Percentiles rank a stretch among this genome's conserved stretches.
These are phyloP conservation scores for Morpho deidamia DNA, from an alignment of 2,888 invertebrate species.

Conservation along the genomic window DNA sequence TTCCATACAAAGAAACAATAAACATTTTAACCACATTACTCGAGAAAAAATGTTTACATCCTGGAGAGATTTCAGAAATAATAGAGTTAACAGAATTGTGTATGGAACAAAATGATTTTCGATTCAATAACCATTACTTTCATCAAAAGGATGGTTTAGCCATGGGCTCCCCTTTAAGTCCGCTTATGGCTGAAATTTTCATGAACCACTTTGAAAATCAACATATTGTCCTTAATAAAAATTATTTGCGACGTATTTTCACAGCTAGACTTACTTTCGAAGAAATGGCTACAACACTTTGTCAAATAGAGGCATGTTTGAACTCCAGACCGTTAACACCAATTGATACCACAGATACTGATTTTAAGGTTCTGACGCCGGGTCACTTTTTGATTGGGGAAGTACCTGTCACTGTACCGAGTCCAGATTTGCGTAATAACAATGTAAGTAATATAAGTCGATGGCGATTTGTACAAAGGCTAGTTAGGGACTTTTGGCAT, in stretches of 20 bases:
- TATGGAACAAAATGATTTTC: too few relatives aligned
- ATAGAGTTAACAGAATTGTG: too few relatives aligned
- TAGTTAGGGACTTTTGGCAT: constrained; percentile 25
- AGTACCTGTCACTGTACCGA: constrained; percentile 3
- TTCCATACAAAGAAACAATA: too few relatives aligned
- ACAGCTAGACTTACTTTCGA: constrained; percentile 4
- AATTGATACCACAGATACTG: neutral
- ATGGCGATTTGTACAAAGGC: constrained; percentile 25
- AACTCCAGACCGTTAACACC: constrained; percentile 4
- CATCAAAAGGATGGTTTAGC: too few relatives aligned
- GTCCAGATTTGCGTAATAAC: constrained; percentile 2
- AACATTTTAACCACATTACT: too few relatives aligned
- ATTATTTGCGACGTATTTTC: neutral
- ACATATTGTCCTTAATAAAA: too few relatives aligned
- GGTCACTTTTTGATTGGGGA: constrained; percentile 24
- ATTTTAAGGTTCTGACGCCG: constrained; percentile 17
- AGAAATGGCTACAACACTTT: constrained; percentile 4
- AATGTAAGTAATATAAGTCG: constrained; percentile 17
- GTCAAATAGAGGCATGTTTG: constrained; percentile 8
- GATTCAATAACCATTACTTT: too few relatives aligned
- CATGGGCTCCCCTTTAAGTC: too few relatives aligned
- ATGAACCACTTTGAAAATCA: too few relatives aligned
- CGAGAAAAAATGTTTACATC: too few relatives aligned
- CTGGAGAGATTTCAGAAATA: too few relatives aligned
- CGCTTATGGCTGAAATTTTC: too few relatives aligned